Conservation (phyloP, 2,113 vertebrate genomes). For the Centropristis striata region DNA sequence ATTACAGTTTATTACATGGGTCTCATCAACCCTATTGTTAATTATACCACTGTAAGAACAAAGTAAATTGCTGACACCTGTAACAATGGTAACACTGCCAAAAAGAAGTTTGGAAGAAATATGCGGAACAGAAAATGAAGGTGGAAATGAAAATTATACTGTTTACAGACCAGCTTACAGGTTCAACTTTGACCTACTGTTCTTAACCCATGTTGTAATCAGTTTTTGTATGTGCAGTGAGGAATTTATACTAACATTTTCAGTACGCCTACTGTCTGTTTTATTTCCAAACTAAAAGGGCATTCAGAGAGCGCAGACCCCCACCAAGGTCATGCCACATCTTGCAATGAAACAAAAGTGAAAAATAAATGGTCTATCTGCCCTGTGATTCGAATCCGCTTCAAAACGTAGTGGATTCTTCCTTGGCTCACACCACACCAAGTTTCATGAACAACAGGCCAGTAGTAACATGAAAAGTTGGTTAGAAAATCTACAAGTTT, state of each 20-base stretch:
- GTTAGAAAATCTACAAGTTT: no score
- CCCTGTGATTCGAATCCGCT: no score
- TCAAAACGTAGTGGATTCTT: no score
- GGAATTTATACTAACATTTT: background rate
- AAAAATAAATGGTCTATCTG: no score
- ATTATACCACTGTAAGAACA: background rate
- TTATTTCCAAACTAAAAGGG: background rate
- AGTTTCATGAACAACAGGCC: no score
- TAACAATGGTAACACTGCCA: background rate
- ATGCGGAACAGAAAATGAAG: background rate
- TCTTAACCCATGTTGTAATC: no score
- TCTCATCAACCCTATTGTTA: background rate
- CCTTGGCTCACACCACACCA: no score
- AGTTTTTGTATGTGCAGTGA: background rate
- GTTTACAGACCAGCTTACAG: background rate
- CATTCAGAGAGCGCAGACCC: no score
- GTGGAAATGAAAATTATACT: background rate
- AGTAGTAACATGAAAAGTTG: no score
- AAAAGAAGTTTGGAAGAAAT: background rate
- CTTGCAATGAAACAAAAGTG: no score
- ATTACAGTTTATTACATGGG: background rate
- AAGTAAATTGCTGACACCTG: background rate
- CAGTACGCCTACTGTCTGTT: background rate
- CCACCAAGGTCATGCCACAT: no score
- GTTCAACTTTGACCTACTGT: background rate